These are phyloP conservation scores for Lota lota DNA, from an alignment of 2,113 vertebrate species.

Conservation along the genomic window DNA sequence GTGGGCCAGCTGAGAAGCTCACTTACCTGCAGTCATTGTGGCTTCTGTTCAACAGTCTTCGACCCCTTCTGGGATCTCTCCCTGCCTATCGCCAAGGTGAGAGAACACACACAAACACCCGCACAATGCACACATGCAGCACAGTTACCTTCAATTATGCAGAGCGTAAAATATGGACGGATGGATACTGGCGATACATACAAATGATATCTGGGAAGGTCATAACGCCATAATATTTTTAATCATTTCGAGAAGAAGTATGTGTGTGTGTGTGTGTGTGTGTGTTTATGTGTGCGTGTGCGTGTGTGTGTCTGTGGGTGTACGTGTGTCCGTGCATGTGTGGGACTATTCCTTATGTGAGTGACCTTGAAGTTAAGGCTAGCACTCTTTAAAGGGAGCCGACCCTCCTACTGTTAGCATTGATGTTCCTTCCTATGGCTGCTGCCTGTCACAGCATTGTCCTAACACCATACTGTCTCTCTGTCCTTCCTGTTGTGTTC, in stretches of 20 bases:
- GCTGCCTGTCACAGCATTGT: not conserved
- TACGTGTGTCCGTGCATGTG: conserved; percentile 27
- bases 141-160: not conserved
- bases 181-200: not conserved
- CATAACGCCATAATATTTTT: conserved; percentile 10
- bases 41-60: conserved; percentile 95
- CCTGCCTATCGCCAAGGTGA: conserved; percentile 93
- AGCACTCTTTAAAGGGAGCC: not conserved
- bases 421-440: not conserved
- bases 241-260: not conserved
- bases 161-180: conserved; percentile 2
- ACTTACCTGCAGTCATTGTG: conserved; percentile 90
- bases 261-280: not conserved
- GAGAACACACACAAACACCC: conserved; percentile 23
- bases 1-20: conserved; percentile 98
- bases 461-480: conserved; percentile 29
- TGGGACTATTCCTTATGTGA: conserved; percentile 32
- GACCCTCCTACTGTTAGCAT: not conserved
- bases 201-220: not conserved
- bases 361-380: not conserved
- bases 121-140: not conserved
- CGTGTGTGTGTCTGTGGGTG: not conserved
- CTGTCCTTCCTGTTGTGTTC: conserved; percentile 1
- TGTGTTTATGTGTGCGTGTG: not conserved
- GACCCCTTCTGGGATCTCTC: conserved; percentile 99